A percentile compares a stretch with the other conserved stretches of the same genome.
These are phyloP conservation scores for Baccha elongata DNA, from an alignment of 2,888 invertebrate species.

Conservation along the genomic window DNA sequence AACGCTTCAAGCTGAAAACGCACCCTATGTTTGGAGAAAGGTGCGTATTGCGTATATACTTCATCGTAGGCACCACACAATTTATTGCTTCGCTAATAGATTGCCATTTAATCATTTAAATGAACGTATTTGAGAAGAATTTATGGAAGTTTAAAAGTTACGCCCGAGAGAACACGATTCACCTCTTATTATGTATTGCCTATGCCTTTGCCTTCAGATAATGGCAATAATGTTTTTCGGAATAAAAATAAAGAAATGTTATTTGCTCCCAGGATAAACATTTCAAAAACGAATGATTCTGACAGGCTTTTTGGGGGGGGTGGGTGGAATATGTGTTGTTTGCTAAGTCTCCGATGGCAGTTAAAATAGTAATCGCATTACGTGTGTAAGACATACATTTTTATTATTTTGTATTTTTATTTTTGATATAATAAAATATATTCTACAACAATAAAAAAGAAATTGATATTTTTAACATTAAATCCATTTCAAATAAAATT, in stretches of 20 bases:
- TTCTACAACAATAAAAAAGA: too few relatives aligned
- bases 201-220: background rate
- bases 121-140: conserved; percentile 57
- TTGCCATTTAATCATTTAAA: conserved; percentile 68
- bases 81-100: conserved; percentile 66
- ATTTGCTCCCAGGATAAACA: conserved; percentile 18
- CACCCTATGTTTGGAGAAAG: conserved; percentile 4
- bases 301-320: background rate
- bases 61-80: conserved; percentile 12
- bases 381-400: too few relatives aligned
- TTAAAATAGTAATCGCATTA: too few relatives aligned
- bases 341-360: too few relatives aligned
- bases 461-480: too few relatives aligned
- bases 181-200: conserved; percentile 32
- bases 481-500: too few relatives aligned
- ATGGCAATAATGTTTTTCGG: conserved; percentile 23
- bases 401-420: too few relatives aligned
- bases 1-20: conserved; percentile 7
- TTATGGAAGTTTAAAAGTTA: conserved; percentile 64
- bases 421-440: too few relatives aligned
- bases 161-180: conserved; percentile 26
- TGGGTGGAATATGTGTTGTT: too few relatives aligned
- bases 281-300: conserved; percentile 20
- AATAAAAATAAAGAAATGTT: conserved; percentile 22
- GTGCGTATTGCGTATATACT: background rate